Evolutionary conservation across 2,888 invertebrate species (phyloP).

Genomic region (Anthrax anthrax): DNA sequence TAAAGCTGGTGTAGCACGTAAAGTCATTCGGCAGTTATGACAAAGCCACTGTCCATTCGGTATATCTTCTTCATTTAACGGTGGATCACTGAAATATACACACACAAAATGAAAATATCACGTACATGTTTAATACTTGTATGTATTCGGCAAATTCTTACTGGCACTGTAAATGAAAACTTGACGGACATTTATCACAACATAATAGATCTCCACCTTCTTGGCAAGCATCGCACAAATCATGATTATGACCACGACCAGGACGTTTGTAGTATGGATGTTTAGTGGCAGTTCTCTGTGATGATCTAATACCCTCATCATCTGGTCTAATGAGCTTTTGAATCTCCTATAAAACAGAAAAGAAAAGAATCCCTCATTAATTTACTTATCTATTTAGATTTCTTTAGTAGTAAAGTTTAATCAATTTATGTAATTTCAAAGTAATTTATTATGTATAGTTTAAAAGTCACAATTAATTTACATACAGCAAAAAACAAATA

Average conservation of each 20-base stretch:
- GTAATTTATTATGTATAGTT: too few relatives aligned
- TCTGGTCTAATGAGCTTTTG: constrained; percentile 75
- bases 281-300: constrained; percentile 45
- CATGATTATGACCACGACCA: constrained; percentile 82
- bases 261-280: constrained; percentile 76
- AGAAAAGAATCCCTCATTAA: constrained; percentile 13
- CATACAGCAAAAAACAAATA: too few relatives aligned
- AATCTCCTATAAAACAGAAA: constrained; percentile 66
- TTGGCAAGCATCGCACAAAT: constrained; percentile 84
- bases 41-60: constrained; percentile 88
- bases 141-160: too few relatives aligned
- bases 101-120: constrained; percentile 2
- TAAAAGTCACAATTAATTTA: not conserved
- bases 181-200: constrained; percentile 90
- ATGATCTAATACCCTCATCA: constrained; percentile 41
- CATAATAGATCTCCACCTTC: constrained; percentile 92
- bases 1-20: constrained; percentile 15
- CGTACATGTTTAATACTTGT: not conserved
- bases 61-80: constrained; percentile 75
- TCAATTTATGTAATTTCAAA: too few relatives aligned
- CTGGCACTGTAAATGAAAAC: constrained; percentile 94
- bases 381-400: not conserved
- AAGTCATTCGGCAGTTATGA: constrained; percentile 52
- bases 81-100: constrained; percentile 60
- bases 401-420: too few relatives aligned